Conservation (phyloP, 2,113 vertebrate genomes). For the Marmota monax region DNA sequence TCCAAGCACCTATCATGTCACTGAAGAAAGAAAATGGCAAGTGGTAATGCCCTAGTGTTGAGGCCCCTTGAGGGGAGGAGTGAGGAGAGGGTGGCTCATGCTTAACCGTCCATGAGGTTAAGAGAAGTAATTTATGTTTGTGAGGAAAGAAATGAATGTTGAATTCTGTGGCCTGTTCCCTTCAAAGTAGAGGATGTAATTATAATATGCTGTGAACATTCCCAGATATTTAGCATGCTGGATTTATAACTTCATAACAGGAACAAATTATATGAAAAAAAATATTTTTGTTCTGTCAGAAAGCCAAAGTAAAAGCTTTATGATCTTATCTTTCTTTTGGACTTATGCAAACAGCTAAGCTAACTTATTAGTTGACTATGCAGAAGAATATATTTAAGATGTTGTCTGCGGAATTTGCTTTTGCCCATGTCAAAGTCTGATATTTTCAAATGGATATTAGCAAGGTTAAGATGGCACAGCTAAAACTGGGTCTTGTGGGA, state of each 20-base stretch:
- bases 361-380: background rate
- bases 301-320: slow-evolving; percentile 48
- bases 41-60: background rate
- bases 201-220: slow-evolving; percentile 49
- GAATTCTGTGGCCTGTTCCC: slow-evolving; percentile 45
- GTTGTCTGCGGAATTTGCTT: slow-evolving; percentile 28
- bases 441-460: slow-evolving; percentile 33
- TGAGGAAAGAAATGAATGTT: slow-evolving; percentile 39
- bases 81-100: background rate
- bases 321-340: slow-evolving; percentile 59
- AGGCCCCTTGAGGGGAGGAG: background rate
- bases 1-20: background rate
- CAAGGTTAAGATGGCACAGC: slow-evolving; percentile 22
- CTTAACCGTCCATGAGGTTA: slow-evolving; percentile 26
- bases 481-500: background rate
- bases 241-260: slow-evolving; percentile 28
- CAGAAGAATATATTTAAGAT: background rate
- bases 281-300: slow-evolving; percentile 36
- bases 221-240: slow-evolving; percentile 64
- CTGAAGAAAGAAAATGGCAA: background rate
- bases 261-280: slow-evolving; percentile 64
- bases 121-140: background rate
- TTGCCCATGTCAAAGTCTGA: slow-evolving; percentile 42
- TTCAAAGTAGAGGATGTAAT: slow-evolving; percentile 58
- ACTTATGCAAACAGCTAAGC: background rate